Conservation (phyloP, 1,140 invertebrate genomes). For the Caenorhabditis tropicalis region DNA sequence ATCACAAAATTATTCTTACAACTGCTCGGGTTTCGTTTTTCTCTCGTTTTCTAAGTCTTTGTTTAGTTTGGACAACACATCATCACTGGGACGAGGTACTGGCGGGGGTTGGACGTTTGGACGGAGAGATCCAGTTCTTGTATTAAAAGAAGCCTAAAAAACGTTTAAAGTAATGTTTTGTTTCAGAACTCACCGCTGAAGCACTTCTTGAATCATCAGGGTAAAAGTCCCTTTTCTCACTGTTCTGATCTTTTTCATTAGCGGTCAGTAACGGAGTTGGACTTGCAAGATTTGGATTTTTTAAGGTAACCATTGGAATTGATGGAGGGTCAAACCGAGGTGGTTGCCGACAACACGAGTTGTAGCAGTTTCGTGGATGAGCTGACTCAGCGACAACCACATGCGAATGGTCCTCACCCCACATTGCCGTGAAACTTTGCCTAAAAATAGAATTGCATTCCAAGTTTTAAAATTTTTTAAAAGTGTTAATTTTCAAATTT, state of each 20-base stretch:
- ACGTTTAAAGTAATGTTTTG: not conserved
- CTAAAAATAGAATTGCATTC: not conserved
- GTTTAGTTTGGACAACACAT: not conserved
- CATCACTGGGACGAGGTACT: not conserved
- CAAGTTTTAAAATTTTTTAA: too few species aligned
- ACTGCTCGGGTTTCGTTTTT: not conserved
- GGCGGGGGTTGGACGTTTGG: constrained; percentile 2
- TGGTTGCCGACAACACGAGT: not conserved
- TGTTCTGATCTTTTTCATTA: not conserved
- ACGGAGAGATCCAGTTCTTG: not conserved
- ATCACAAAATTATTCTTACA: not conserved
- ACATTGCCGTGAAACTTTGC: constrained; percentile 45
- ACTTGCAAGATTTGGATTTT: not conserved
- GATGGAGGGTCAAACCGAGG: constrained; percentile 17
- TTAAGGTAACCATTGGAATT: constrained; percentile 18
- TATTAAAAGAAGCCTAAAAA: constrained; percentile 8
- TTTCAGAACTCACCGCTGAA: not conserved
- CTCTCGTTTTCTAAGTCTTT: not conserved
- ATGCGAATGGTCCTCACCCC: constrained; percentile 34
- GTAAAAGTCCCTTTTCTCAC: not conserved
- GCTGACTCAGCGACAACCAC: not conserved
- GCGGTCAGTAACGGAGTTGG: not conserved
- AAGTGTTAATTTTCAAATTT: too few species aligned
- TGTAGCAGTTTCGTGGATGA: constrained; percentile 1
- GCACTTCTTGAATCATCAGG: not conserved